Evolutionary conservation across 2,797 vertebrate genomes (phyloP), one percentile per base, ranked within the genome.

Genomic region (Lacerta agilis): DNA sequence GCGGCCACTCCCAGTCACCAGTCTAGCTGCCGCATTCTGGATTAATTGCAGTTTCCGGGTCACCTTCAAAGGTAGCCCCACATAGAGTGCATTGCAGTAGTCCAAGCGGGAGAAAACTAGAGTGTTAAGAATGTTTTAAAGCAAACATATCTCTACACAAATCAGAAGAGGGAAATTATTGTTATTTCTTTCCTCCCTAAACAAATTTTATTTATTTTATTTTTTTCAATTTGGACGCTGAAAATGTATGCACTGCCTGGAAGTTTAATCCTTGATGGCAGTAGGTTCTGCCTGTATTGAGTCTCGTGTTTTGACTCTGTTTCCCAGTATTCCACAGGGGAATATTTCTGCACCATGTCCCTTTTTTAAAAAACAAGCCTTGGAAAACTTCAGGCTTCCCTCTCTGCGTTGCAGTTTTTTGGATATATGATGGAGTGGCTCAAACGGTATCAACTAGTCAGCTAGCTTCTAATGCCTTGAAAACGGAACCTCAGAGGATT

Each of bases 401-500:
- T 89, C 83, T 17, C 41, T 67, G 79, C 11, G 15, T 83, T 77
- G 25, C 82, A 27, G 0, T 75, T 79, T 79, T 7, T 61, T 82
- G 86, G 49, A 7, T 43, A 66, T 5, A 20, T 88, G 88, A 75
- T 49, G 41, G 89, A 90, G 5, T 5, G 67, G 29, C 83, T 89
- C 81, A 49, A 73, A 8, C 77, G 78, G 85, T 33, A 9, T 0
- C 5, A 11, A 76, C 36, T 55, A 15, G 82, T 15, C 6, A 84
- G 72, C 64, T 41, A 29, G 86, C 33, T 90, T 64, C 36, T 80
- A 75, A 69, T 36, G 45, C 80, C 82, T 4, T 85, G 75, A 58
- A 79, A 83, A 79, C 15, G 43, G 20, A 58, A 61, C 15, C 38
- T 87, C 8, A 5, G 23, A 17, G 41, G 9, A 66, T 73, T 76